These are phyloP conservation scores for Eledona agricola DNA, from an alignment of 2,888 invertebrate genomes.

Conservation along the genomic window DNA sequence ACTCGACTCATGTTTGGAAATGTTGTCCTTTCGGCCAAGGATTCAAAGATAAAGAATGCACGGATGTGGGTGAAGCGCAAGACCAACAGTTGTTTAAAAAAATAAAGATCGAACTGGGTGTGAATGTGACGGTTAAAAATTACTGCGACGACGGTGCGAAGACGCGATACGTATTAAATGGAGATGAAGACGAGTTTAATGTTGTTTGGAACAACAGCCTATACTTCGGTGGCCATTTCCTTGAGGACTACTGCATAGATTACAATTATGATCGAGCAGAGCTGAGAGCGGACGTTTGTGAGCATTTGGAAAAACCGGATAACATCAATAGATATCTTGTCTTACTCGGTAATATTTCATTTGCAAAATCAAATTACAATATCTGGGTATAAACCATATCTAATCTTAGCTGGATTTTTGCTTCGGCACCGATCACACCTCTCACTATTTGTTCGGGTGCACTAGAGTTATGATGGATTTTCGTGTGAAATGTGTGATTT, in stretches of 20 bases:
- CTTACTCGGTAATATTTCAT: no score
- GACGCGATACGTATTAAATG: slow-evolving; percentile 7
- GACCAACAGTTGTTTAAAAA: neutral
- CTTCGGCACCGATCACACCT: no score
- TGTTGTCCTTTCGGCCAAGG: slow-evolving; percentile 29
- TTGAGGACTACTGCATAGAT: slow-evolving; percentile 44
- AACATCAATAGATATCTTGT: no score
- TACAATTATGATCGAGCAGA: slow-evolving; percentile 35
- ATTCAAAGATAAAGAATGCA: slow-evolving; percentile 14
- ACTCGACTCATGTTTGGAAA: slow-evolving; percentile 10
- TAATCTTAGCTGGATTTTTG: no score
- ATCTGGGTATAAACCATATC: no score
- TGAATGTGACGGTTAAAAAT: slow-evolving; percentile 4
- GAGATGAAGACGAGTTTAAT: slow-evolving; percentile 6
- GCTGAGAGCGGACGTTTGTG: slow-evolving; percentile 40
- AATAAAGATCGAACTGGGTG: neutral
- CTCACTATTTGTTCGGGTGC: no score
- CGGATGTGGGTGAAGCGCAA: neutral
- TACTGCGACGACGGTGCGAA: slow-evolving; percentile 2
- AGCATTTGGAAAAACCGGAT: neutral
- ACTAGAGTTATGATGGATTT: no score
- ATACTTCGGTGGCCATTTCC: neutral
- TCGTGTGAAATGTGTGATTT: no score
- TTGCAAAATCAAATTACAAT: no score
- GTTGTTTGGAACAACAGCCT: slow-evolving; percentile 13